Base-by-base conservation (phyloP, 2,888 invertebrate genomes). In the Drosophila engyochracea region DNA sequence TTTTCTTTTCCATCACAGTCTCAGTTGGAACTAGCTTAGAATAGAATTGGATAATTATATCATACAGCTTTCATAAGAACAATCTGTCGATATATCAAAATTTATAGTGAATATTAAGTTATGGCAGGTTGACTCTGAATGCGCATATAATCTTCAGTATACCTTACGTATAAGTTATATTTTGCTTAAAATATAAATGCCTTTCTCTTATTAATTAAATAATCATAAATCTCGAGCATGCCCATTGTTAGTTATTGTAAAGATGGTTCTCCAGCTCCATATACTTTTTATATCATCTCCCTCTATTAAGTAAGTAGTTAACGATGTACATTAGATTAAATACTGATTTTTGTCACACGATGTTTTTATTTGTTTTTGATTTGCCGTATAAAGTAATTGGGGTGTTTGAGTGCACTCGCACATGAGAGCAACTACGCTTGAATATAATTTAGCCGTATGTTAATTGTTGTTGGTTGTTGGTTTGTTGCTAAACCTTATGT, bases 401-500 rank as follows among this genome's bases (percentile, higher is more conserved):
- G 51, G 49, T n/a, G 12, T 14, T 59, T 41, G 19, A 7, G 28
- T 33, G 59, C 22, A 22, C 47, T 47, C 14, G 19, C 28, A 22
- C 25, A 61, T 39, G 16, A 7, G 19, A 33, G 33, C 25, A 47
- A 70, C n/a, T 6, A 19, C 5, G 39, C 14, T 47, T n/a, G 47
- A 61, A 66, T 65, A 49, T 16, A 51, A 41, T 52, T 33, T 16
- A 9, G n/a, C 4, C 16, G 33, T 5, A 12, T 55, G 37, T 39
- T 39, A 62, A 54, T 61, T 41, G 25, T 31, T 31, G 31, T 2
- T 19, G 10, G 4, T 37, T 51, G 31, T n/a, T 28, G 33, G 47
- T 16, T 35, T 44, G 63, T 12, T 37, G 44, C 55, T 63, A 57
- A 64, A 67, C 61, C 73, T 63, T 41, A 52, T 68, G 71, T 64